Conservation (phyloP, 2,797 vertebrate genomes). For the Anableps anableps region DNA sequence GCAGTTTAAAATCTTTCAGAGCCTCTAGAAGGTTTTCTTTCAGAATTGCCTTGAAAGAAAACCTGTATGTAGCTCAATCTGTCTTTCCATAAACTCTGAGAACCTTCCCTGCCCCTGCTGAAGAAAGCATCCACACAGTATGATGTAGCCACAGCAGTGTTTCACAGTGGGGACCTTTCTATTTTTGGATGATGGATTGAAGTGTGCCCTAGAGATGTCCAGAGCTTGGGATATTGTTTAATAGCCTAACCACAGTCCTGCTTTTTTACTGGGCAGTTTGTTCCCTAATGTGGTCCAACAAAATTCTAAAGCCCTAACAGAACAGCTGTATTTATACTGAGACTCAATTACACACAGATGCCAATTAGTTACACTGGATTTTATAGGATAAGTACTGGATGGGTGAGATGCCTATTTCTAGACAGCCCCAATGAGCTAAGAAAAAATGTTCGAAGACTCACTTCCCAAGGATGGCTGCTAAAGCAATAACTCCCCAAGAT, state of each 20-base stretch:
- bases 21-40: background rate
- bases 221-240: background rate
- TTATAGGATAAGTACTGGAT: slow-evolving; percentile 22
- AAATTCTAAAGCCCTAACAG: background rate
- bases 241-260: background rate
- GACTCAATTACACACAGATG: background rate
- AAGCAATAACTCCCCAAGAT: slow-evolving; percentile 54
- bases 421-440: slow-evolving; percentile 58
- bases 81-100: background rate
- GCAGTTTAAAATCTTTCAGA: background rate
- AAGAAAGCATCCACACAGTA: background rate
- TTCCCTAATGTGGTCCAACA: background rate
- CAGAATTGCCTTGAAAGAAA: too few relatives aligned
- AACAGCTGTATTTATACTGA: background rate
- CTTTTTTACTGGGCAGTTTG: background rate
- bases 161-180: background rate
- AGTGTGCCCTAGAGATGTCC: background rate
- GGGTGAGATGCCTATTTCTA: slow-evolving; percentile 60
- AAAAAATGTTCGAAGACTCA: slow-evolving; percentile 63
- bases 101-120: background rate
- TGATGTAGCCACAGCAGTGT: background rate
- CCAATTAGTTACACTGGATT: background rate
- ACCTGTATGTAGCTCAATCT: background rate
- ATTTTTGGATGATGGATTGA: background rate
- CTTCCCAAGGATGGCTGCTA: slow-evolving; percentile 56